Base-by-base conservation (phyloP, 2,888 invertebrate genomes). In the Panopea generosa region DNA sequence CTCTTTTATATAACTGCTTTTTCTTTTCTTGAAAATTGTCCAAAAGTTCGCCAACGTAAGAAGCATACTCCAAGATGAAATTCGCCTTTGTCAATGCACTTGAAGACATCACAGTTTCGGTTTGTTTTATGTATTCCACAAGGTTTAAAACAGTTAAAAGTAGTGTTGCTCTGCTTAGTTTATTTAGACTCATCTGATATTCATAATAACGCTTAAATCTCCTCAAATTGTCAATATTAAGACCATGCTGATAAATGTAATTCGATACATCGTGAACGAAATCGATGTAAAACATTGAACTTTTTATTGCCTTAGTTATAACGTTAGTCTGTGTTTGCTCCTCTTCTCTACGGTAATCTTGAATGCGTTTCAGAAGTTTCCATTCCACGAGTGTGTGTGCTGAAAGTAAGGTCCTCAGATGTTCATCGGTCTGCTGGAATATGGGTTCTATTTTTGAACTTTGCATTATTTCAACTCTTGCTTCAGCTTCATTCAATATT, bases 351-450 rank as follows among this genome's bases (percentile, higher is more conserved):
- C 62, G 62, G 33, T 52, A 75, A 43, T 75, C 75, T 1, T 50
- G 24, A 4, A 75, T 49, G 18, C 57, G 33, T 20, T 60, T 65
- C 7, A 75, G 9, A 14, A 75, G 20, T n/a, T 63, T 53, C 75
- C 75, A 75, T 38, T 69, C 69, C 2, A 24, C 20, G 1, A 75
- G 24, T 0, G 52, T 65, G 18, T 65, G 69, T 22, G 65, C 45
- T 2, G 65, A 53, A 2, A 75, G 47, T 11, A 75, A 27, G 0
- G 24, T 16, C 11, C 69, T 55, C 9, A 75, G 20, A 4, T 27
- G 27, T 1, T 55, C 50, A 38, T 70, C 62, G 2, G 70, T 70
- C 1, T 24, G 22, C 16, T 33, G 40, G 43, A 55, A 69, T 26
- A 29, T 53, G 16, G 38, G 18, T 38, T 53, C 45, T 26, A 49